phyloP scores from a whole-genome alignment of 1,140 invertebrate genomes.

The Oreohelix idahoensis region DNA sequence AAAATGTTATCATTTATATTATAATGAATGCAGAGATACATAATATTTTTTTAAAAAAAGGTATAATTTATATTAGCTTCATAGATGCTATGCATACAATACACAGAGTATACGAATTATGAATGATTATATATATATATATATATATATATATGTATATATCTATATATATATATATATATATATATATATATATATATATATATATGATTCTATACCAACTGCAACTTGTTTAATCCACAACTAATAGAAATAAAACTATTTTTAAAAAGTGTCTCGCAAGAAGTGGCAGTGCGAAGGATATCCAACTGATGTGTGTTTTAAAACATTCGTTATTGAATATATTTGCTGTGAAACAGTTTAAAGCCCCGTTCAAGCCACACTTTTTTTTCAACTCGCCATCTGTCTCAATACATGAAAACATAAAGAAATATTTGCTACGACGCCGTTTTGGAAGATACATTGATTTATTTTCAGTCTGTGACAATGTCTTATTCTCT shows the following conservation, averaged over 20 bases:
- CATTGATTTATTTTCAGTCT: neutral
- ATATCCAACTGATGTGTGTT: neutral
- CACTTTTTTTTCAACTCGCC: neutral
- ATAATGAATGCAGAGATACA: no score
- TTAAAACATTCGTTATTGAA: neutral
- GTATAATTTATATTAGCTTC: no score
- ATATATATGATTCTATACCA: neutral
- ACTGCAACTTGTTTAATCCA: neutral
- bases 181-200: no score
- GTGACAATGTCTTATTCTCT: neutral
- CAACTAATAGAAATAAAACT: neutral
- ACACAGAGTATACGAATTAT: no score
- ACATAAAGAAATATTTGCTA: neutral
- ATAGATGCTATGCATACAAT: no score
- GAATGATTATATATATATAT: no score
- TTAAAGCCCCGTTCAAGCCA: neutral
- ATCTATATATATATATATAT: neutral
- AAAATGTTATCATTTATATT: no score
- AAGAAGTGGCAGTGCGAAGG: neutral
- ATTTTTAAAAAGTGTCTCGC: neutral
- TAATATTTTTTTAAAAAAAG: no score
- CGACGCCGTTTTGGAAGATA: neutral
- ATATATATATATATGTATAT: neutral
- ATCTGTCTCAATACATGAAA: slow-evolving; percentile 7
- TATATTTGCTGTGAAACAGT: neutral